These are phyloP conservation scores for Cathartes aura DNA, from an alignment of 2,113 vertebrate species.

Conservation along the genomic window DNA sequence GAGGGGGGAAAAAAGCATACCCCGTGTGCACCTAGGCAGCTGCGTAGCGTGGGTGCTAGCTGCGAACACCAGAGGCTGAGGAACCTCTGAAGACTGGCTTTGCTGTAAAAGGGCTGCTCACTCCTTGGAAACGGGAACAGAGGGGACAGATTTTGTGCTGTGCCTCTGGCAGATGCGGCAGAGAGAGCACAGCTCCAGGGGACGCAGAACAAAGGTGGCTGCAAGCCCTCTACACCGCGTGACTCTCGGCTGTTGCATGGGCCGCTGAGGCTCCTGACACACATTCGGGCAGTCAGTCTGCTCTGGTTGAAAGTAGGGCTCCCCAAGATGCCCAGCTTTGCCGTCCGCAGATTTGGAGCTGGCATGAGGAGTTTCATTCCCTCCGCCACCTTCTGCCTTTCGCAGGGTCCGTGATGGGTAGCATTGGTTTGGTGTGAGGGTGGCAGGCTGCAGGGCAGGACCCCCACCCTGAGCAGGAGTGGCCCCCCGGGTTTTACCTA, in stretches of 20 bases:
- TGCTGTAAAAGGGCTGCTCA: not conserved
- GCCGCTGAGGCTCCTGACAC: not conserved
- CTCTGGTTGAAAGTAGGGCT: not conserved
- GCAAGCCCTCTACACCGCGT: accelerated
- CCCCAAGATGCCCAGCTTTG: not conserved
- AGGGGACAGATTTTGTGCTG: not conserved
- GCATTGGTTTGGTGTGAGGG: accelerated
- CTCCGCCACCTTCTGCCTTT: not conserved
- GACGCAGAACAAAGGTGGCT: not conserved
- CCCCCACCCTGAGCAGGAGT: not conserved
- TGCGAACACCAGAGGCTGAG: not conserved
- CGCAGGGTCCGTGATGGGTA: accelerated
- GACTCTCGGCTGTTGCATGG: accelerated
- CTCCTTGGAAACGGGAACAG: not conserved
- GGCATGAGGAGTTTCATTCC: not conserved
- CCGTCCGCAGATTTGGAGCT: accelerated
- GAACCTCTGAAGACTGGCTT: not conserved
- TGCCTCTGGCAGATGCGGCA: not conserved
- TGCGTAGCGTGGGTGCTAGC: accelerated
- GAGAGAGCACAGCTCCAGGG: not conserved
- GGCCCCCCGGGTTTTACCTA: not conserved
- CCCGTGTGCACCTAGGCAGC: accelerated
- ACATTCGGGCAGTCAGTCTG: not conserved
- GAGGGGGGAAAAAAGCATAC: not conserved
- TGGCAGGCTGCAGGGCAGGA: not conserved